These are phyloP conservation scores for Papilio gigon DNA, from an alignment of 2,888 invertebrate species.

Conservation along the genomic window DNA sequence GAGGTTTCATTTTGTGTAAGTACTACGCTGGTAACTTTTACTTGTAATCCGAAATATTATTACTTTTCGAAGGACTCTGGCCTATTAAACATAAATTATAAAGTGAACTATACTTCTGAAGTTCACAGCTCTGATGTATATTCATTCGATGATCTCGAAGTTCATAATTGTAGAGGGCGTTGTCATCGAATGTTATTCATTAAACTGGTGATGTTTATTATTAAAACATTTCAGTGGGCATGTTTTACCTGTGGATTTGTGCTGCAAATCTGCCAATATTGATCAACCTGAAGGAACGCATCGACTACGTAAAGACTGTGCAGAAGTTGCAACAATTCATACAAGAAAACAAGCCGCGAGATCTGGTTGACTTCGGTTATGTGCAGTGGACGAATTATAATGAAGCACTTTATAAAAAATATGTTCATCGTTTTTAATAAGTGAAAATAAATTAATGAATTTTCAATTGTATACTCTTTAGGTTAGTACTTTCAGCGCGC, in stretches of 20 bases:
- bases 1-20: slow-evolving; percentile 72
- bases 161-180: no score
- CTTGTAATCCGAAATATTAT: background rate
- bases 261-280: slow-evolving; percentile 70
- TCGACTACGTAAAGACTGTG: slow-evolving; percentile 68
- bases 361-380: slow-evolving; percentile 25
- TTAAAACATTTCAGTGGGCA: slow-evolving; percentile 65
- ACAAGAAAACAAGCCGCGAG: slow-evolving; percentile 51
- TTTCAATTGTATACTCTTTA: background rate
- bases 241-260: slow-evolving; percentile 76
- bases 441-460: background rate
- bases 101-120: no score
- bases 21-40: slow-evolving; percentile 37
- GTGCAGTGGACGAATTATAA: background rate
- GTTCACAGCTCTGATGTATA: no score
- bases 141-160: no score
- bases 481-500: background rate
- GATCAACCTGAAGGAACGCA: slow-evolving; percentile 70
- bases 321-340: slow-evolving; percentile 62
- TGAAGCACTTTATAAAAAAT: background rate
- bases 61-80: background rate
- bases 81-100: no score
- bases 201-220: background rate
- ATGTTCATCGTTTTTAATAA: slow-evolving; percentile 8
- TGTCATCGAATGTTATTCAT: no score